phyloP scores from a whole-genome alignment of 2,888 invertebrate genomes.

The Xylophagus ater region DNA sequence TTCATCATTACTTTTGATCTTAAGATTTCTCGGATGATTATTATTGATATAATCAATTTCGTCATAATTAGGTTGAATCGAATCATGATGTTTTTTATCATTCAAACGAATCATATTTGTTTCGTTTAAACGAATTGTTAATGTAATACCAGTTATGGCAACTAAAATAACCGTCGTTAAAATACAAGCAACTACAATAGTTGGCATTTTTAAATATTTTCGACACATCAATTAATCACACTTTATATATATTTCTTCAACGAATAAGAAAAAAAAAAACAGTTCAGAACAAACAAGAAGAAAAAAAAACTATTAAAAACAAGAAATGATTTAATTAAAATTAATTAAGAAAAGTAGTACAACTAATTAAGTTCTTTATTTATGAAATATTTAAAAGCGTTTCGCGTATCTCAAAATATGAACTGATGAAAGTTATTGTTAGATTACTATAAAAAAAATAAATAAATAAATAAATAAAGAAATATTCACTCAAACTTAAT shows the following conservation, averaged over 20 bases:
- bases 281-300: conserved; percentile 17
- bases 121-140: conserved; percentile 38
- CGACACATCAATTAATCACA: conserved; percentile 29
- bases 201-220: conserved; percentile 38
- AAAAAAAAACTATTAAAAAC: conserved; percentile 9
- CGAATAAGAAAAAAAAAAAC: conserved; percentile 17
- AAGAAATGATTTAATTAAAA: not conserved
- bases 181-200: conserved; percentile 37
- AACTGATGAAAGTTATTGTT: no score
- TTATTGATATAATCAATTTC: conserved; percentile 25
- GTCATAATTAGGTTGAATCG: conserved; percentile 2
- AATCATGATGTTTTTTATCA: conserved; percentile 25
- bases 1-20: no score
- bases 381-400: no score
- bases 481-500: no score
- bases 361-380: no score
- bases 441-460: no score
- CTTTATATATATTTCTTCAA: conserved; percentile 3
- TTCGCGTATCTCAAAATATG: no score
- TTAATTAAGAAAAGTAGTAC: not conserved
- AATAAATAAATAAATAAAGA: no score
- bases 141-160: conserved; percentile 44
- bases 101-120: conserved; percentile 36
- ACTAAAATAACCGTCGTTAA: conserved; percentile 42
- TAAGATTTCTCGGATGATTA: conserved; percentile 36